Evolutionary conservation across 2,113 vertebrate genomes (phyloP).

Genomic region (Nycticorax nycticorax): DNA sequence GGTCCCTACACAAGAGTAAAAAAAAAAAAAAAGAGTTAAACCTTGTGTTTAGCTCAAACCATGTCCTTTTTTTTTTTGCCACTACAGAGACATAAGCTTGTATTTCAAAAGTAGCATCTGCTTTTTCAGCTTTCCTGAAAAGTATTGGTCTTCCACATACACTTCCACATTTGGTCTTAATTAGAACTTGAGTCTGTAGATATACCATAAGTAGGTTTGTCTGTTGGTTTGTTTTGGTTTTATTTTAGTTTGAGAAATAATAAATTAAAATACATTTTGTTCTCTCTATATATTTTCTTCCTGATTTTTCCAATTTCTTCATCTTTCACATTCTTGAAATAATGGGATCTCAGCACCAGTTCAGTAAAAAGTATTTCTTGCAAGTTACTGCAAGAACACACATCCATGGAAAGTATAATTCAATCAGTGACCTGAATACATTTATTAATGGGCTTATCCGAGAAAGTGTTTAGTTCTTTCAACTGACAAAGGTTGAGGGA

Average conservation of each 20-base stretch:
- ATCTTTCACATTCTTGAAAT: not conserved
- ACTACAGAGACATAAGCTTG: not conserved
- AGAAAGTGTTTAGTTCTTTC: not conserved
- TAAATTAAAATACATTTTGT: not conserved
- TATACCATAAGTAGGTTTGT: not conserved
- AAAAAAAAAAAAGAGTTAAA: not conserved
- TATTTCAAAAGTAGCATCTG: not conserved
- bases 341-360: accelerated
- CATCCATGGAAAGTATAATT: not conserved
- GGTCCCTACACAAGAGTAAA: not conserved
- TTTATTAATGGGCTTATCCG: not conserved
- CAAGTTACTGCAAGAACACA: not conserved
- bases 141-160: not conserved
- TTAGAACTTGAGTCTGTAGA: not conserved
- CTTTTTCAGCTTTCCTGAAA: not conserved
- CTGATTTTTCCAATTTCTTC: not conserved
- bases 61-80: not conserved
- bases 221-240: not conserved
- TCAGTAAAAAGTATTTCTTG: not conserved
- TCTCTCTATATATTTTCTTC: not conserved
- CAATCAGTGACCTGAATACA: not conserved
- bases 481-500: not conserved
- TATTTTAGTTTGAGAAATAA: not conserved
- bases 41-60: not conserved
- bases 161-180: not conserved